Conservation (phyloP, 2,113 vertebrate genomes). For the rabbit (Oryctolagus cuniculus) region mOryCun1.1 NC_091442.1:83604001-83604500, state of each 20-base stretch:
- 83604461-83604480: constrained; percentile 59
- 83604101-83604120: constrained; percentile 83
- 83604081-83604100: constrained; percentile 87
- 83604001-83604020: constrained; percentile 83
- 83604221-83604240: not conserved
- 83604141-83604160: constrained; percentile 75
- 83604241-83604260: constrained; percentile 77
- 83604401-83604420: constrained; percentile 70
- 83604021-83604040: constrained; percentile 83
- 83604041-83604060: constrained; percentile 84
- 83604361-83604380: constrained; percentile 82
- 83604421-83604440: constrained; percentile 53
- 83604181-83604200: constrained; percentile 83
- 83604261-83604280: constrained; percentile 82
- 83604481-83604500: not conserved
- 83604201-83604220: constrained; percentile 72
- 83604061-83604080: constrained; percentile 86
- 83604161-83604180: constrained; percentile 82
- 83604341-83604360: constrained; percentile 78
- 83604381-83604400: constrained; percentile 77
- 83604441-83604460: constrained; percentile 56
- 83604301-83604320: constrained; percentile 77
- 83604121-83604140: constrained; percentile 82
- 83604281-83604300: constrained; percentile 70
- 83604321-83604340: constrained; percentile 75